phyloP scores from a whole-genome alignment of 2,888 invertebrate species.

The Caenorhabditis afra region DNA sequence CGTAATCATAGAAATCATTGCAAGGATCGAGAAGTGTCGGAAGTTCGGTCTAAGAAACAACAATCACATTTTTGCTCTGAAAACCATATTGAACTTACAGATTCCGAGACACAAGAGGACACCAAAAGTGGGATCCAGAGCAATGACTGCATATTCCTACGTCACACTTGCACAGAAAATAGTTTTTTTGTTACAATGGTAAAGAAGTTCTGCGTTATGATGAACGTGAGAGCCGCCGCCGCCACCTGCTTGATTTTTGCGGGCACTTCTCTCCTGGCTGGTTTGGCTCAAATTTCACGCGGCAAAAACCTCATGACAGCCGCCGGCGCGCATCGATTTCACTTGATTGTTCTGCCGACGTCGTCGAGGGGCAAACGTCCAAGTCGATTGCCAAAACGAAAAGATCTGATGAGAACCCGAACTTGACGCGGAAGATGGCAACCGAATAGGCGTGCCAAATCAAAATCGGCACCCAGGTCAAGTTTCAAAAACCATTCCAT shows the following conservation, averaged over 20 bases:
- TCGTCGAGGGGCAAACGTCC: too few relatives aligned
- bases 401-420: too few relatives aligned
- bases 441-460: slow-evolving; percentile 11
- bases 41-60: not conserved
- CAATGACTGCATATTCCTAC: slow-evolving; percentile 14
- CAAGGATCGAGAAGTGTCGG: slow-evolving; percentile 19
- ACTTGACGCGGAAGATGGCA: too few relatives aligned
- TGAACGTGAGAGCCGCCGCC: slow-evolving; percentile 38
- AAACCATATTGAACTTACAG: slow-evolving; percentile 5
- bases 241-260: slow-evolving; percentile 44
- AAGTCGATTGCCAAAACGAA: too few relatives aligned
- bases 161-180: too few relatives aligned
- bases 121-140: slow-evolving; percentile 1
- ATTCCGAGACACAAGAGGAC: not conserved
- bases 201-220: slow-evolving; percentile 37
- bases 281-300: slow-evolving; percentile 44
- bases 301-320: slow-evolving; percentile 51
- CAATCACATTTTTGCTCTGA: not conserved
- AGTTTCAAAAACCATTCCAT: slow-evolving; percentile 36
- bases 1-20: slow-evolving; percentile 52
- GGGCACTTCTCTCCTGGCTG: slow-evolving; percentile 26
- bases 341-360: slow-evolving; percentile 23
- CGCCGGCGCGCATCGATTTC: slow-evolving; percentile 34
- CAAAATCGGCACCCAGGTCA: slow-evolving; percentile 40
- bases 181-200: slow-evolving; percentile 17